A percentile compares a stretch with the other conserved stretches of the same genome.
phyloP scores from a whole-genome alignment of 2,888 invertebrate genomes.

The Sarcophaga carnaria region DNA sequence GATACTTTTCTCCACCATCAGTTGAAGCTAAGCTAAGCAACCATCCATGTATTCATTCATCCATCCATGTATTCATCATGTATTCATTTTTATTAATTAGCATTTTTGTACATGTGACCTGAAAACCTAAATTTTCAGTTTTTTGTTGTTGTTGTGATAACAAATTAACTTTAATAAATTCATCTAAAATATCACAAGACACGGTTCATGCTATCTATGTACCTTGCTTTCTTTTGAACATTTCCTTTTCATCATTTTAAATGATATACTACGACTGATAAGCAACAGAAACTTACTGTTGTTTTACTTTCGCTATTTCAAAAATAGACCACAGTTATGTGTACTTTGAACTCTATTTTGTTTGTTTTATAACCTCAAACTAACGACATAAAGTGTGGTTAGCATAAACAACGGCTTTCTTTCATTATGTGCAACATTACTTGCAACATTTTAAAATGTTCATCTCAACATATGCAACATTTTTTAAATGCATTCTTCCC shows the following conservation, averaged over 20 bases:
- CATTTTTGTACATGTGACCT: constrained; percentile 60
- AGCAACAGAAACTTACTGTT: not conserved
- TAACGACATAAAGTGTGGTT: too few species aligned
- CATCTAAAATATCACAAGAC: constrained; percentile 42
- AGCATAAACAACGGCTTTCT: too few species aligned
- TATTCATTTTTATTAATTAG: constrained; percentile 57
- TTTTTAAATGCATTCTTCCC: too few species aligned
- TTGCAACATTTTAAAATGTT: too few species aligned
- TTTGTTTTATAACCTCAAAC: too few species aligned
- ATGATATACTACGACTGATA: constrained; percentile 53
- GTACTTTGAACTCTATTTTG: too few species aligned
- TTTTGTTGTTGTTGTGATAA: constrained; percentile 42
- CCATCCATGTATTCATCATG: not conserved
- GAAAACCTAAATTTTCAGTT: constrained; percentile 64
- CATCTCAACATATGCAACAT: too few species aligned
- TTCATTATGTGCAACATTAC: too few species aligned
- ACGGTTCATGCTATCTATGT: constrained; percentile 17
- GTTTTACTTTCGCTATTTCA: constrained; percentile 11
- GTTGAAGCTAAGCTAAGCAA: too few species aligned
- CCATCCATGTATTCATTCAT: not conserved
- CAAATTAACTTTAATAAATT: constrained; percentile 69
- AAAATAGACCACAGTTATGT: not conserved
- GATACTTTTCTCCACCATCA: not conserved
- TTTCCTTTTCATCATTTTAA: constrained; percentile 54
- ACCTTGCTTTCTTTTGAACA: constrained; percentile 46